Base-by-base conservation (phyloP, 2,888 invertebrate genomes). In the Syrphus vitripennis region DNA sequence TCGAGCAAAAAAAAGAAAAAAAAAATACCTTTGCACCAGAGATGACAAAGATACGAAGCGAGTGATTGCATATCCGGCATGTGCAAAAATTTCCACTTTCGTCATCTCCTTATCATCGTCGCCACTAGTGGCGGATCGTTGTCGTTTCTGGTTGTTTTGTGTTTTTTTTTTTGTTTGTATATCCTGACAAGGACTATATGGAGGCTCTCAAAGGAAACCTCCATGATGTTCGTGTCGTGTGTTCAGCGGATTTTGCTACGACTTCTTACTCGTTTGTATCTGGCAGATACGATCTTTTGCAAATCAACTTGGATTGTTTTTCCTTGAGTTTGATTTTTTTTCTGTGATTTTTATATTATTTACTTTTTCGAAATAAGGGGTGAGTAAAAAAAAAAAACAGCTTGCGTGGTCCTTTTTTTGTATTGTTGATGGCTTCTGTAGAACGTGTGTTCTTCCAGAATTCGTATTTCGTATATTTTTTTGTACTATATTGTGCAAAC, bases 1-100 rank as follows among this genome's bases (percentile, higher is more conserved):
- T 26, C 45, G 55, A 61, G 14, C 42, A 3, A 31, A 16, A 10
- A 10, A 16, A 48, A 34, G 10, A 4, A 48, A 2, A 21, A 48
- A 59, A 31, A 59, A 82, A 82, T 77, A 70, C 74, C 86, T 65
- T 57, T 37, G 45, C 77, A 70, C 57, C 1, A 31, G 16, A 34
- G 72, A 86, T 82, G 82, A 75, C 42, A 69, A 34, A 61, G 76
- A 72, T 77, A 82, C 67, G 55, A 34, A 82, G 34, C 59, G 70
- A 69, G 78, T 57, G 74, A 74, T 74, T 82, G 82, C 87, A 89
- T 88, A 89, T 89, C 89, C 89, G 89, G 89, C 89, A 89, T 89
- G 89, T 89, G 89, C 89, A 89, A 89, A 89, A 88, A 87, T 84
- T 88, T 88, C 88, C 80, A 82, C 83, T 78, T 83, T 75, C 75